Evolutionary conservation across 2,797 vertebrate species (phyloP).

Genomic region (Sternotherus odoratus): DNA sequence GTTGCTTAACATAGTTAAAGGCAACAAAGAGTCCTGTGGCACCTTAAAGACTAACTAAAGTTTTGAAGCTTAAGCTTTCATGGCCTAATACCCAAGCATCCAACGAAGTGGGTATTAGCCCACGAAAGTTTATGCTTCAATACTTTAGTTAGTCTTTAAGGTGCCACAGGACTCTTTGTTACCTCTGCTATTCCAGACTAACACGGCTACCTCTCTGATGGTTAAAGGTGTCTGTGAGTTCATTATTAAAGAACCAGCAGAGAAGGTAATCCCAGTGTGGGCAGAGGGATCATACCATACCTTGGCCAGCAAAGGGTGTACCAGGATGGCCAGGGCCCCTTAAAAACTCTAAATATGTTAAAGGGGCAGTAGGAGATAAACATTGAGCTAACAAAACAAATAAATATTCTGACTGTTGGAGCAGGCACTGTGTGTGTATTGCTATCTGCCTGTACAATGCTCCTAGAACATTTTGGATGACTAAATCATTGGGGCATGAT

Average conservation of each 20-base stretch:
- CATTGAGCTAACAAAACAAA: background rate
- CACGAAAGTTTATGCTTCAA: too few species aligned
- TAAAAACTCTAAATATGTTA: background rate
- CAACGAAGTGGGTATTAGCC: too few species aligned
- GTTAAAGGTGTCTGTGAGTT: background rate
- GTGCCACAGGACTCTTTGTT: too few species aligned
- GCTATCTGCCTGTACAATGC: background rate
- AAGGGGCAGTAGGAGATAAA: background rate
- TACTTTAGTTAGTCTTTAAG: too few species aligned
- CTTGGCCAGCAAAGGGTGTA: background rate
- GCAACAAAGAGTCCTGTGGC: too few species aligned
- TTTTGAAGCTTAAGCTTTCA: too few species aligned
- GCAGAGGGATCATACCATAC: background rate
- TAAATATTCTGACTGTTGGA: background rate
- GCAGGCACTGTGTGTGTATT: accelerated
- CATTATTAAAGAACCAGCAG: background rate
- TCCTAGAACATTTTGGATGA: accelerated
- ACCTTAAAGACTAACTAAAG: too few species aligned
- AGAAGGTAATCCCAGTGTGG: background rate
- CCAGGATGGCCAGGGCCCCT: background rate
- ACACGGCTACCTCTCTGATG: too few species aligned
- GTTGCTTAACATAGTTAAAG: background rate
- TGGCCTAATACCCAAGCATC: too few species aligned
- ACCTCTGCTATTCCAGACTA: too few species aligned
- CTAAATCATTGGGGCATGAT: accelerated